Base-by-base conservation (phyloP, 2,113 vertebrate genomes). In the Entosphenus tridentatus region DNA sequence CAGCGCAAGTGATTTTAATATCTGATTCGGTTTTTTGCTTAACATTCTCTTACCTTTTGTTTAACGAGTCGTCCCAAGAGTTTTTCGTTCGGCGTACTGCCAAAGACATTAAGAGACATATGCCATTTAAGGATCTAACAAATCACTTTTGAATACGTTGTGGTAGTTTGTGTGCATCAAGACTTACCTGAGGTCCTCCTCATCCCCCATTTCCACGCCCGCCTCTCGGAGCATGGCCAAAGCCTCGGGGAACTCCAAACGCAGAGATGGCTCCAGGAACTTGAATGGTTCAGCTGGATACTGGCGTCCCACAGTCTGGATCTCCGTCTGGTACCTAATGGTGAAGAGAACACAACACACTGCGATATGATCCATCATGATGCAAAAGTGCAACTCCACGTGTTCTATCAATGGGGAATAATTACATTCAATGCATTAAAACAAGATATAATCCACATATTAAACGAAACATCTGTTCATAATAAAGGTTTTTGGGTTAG, bases 31-130 rank as follows among this genome's bases (percentile, higher is more conserved):
- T 12, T 70, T 73, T 74, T 75, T 57, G 16, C 8, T 67, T 3
- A 18, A 62, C n/a, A 57, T 70, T 71, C 16, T 11, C 54, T 75
- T 84, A 96, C 93, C 89, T 98, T 98, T 74, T 96, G 89, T 72
- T 95, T 98, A 71, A 98, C 91, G 59, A 98, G 80, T 67, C 89
- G 88, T 58, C 93, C 93, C 69, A 98, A 83, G 12, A 98, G 83
- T 71, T 98, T 98, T 75, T 98, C 93, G 78, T 91, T 96, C 62
- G 93, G 93, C 1, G 92, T 98, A 75, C 93, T 98, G 75, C 70
- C 81, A 76, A 70, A 77, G 39, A 74, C 72, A 67, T 67, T n/a
- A 12, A 62, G 39, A 21, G 58, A 70, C 14, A 21, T 55, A 13
- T 4, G 57, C 14, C 55, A 16, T 11, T 55, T 70, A 39, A 57